A percentile compares a stretch with the other conserved stretches of the same genome.
Evolutionary conservation across 2,113 vertebrate genomes (phyloP).

Genomic region (Oreochromis niloticus): DNA sequence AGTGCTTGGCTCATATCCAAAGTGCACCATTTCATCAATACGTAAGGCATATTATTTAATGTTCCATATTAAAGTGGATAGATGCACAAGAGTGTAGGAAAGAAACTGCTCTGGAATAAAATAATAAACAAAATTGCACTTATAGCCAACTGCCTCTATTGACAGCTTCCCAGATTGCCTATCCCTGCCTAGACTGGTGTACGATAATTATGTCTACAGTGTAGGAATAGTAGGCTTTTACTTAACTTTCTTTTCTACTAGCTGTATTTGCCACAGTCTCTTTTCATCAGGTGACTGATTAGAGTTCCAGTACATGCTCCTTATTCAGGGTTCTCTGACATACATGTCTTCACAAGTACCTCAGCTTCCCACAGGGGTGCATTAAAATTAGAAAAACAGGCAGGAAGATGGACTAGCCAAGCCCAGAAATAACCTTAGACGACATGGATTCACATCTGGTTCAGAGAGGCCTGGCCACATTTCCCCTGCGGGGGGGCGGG

Average conservation of each 20-base stretch:
- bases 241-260: not conserved
- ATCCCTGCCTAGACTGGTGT: not conserved
- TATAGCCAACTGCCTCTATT: not conserved
- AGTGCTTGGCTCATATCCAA: conserved; percentile 3
- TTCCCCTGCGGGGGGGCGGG: conserved; percentile 7
- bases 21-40: not conserved
- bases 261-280: not conserved
- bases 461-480: conserved; percentile 19
- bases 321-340: conserved; percentile 37
- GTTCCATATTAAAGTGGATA: not conserved
- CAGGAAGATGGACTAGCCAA: conserved; percentile 48
- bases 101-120: not conserved
- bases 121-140: conserved; percentile 6
- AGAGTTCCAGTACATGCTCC: conserved; percentile 2
- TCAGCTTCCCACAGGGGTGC: conserved; percentile 30
- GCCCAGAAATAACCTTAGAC: conserved; percentile 53
- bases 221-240: not conserved
- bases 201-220: not conserved
- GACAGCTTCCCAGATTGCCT: not conserved
- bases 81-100: not conserved
- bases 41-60: not conserved
- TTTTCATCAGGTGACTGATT: conserved; percentile 24
- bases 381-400: conserved; percentile 58
- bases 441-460: conserved; percentile 48
- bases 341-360: conserved; percentile 30